Evolutionary conservation across 2,113 vertebrate species (phyloP).

Genomic region (Perognathus longimembris): DNA sequence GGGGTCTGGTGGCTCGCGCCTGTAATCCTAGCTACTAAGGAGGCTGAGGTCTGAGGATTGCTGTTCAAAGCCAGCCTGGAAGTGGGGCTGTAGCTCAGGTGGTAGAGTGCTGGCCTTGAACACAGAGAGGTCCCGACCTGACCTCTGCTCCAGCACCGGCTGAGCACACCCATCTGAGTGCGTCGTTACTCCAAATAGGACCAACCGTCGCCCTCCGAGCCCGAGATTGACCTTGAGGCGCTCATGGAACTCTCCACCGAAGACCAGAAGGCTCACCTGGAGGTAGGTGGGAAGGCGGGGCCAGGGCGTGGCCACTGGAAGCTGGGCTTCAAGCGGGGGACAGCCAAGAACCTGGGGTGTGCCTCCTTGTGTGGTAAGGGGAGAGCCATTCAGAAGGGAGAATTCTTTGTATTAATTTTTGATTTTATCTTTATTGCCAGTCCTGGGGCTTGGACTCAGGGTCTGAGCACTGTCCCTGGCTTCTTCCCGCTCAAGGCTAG

Average conservation of each 20-base stretch:
- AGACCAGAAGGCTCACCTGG: conserved; percentile 92
- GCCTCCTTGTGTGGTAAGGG: neutral
- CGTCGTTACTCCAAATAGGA: conserved; percentile 68
- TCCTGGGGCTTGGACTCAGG: too few relatives aligned
- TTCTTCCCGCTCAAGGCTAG: too few relatives aligned
- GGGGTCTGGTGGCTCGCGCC: too few relatives aligned
- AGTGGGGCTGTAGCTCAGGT: too few relatives aligned
- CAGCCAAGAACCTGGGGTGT: neutral
- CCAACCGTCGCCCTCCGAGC: conserved; percentile 89
- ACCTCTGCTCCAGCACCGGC: neutral
- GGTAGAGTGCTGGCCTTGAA: too few relatives aligned
- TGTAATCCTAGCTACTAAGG: too few relatives aligned
- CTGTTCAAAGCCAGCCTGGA: too few relatives aligned
- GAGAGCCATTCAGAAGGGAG: neutral
- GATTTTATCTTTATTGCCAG: too few relatives aligned
- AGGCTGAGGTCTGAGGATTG: too few relatives aligned
- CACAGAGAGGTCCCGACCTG: too few relatives aligned
- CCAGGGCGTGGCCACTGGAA: neutral
- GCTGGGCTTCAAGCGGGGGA: neutral
- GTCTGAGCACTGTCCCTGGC: too few relatives aligned
- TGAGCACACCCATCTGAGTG: conserved; percentile 88
- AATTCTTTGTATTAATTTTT: neutral
- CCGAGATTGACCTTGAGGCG: conserved; percentile 96
- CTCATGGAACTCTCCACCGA: conserved; percentile 94
- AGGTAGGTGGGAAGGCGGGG: conserved; percentile 84